These are phyloP conservation scores for Acipenser ruthenus DNA, from an alignment of 2,797 vertebrate genomes.

Conservation along the genomic window DNA sequence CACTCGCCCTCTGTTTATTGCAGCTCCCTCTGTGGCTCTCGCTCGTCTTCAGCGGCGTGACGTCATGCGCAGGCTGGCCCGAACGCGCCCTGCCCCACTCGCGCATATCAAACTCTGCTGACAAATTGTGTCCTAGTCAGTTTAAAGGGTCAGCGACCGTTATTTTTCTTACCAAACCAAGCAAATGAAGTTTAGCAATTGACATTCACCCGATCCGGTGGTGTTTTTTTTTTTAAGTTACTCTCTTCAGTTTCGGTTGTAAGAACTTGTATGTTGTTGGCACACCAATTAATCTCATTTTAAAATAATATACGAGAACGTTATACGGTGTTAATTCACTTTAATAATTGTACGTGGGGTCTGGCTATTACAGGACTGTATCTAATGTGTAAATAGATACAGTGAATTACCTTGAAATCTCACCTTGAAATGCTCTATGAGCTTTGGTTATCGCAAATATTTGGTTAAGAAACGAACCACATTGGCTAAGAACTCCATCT, in stretches of 20 bases:
- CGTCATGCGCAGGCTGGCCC: slow-evolving; percentile 27
- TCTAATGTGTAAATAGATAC: too few relatives aligned
- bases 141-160: not conserved
- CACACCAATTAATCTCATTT: too few relatives aligned
- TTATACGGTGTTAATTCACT: too few relatives aligned
- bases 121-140: not conserved
- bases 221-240: not conserved
- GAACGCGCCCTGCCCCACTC: slow-evolving; percentile 10
- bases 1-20: slow-evolving; percentile 31
- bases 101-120: not conserved
- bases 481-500: too few relatives aligned
- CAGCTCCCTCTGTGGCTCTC: slow-evolving; percentile 14
- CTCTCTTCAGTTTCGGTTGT: not conserved
- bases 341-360: too few relatives aligned
- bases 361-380: too few relatives aligned
- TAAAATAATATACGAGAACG: too few relatives aligned
- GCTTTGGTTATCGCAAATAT: too few relatives aligned
- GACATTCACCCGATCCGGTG: not conserved
- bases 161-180: not conserved
- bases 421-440: too few relatives aligned
- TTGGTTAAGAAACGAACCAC: too few relatives aligned
- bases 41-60: slow-evolving; percentile 26
- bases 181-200: not conserved
- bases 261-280: too few relatives aligned
- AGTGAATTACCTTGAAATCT: too few relatives aligned